phyloP scores from a whole-genome alignment of 53 echinoderm and acorn worm genomes.

The Echinarachnius parma region DNA sequence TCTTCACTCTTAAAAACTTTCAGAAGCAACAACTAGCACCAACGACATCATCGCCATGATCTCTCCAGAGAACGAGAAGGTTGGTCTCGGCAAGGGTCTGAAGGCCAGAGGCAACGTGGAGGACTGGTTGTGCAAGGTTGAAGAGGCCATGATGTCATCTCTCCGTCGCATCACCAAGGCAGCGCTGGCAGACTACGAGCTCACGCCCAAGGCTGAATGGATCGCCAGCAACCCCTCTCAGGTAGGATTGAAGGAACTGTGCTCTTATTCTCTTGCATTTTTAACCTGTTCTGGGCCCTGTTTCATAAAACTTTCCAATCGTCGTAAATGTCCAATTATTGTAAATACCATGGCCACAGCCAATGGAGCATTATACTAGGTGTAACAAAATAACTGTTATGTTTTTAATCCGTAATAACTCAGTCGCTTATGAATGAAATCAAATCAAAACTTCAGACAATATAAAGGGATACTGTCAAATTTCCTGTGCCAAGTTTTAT shows the following conservation, averaged over 20 bases:
- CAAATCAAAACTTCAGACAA: too few relatives aligned
- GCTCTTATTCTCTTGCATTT: neutral
- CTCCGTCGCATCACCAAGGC: slow-evolving; percentile 85
- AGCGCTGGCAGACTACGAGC: slow-evolving; percentile 77
- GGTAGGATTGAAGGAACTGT: slow-evolving; percentile 14
- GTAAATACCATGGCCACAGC: too few relatives aligned
- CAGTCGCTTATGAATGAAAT: too few relatives aligned
- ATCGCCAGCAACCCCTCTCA: slow-evolving; percentile 86
- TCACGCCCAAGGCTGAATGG: slow-evolving; percentile 85
- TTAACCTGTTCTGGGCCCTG: too few relatives aligned
- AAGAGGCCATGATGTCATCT: slow-evolving; percentile 89
- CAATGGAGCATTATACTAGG: too few relatives aligned
- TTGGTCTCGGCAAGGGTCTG: slow-evolving; percentile 91
- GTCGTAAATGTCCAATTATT: too few relatives aligned
- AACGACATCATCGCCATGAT: slow-evolving; percentile 96
- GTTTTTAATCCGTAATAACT: too few relatives aligned
- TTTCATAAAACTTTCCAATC: too few relatives aligned
- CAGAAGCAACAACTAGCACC: slow-evolving; percentile 77
- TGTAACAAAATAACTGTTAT: too few relatives aligned
- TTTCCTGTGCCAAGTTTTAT: too few relatives aligned
- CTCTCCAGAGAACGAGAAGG: slow-evolving; percentile 93
- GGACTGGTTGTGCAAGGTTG: slow-evolving; percentile 96
- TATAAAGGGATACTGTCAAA: too few relatives aligned
- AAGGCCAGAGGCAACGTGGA: slow-evolving; percentile 99
- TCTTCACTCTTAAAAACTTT: too few relatives aligned